phyloP scores from a whole-genome alignment of 2,113 vertebrate genomes.

The Lanius ludovicianus region DNA sequence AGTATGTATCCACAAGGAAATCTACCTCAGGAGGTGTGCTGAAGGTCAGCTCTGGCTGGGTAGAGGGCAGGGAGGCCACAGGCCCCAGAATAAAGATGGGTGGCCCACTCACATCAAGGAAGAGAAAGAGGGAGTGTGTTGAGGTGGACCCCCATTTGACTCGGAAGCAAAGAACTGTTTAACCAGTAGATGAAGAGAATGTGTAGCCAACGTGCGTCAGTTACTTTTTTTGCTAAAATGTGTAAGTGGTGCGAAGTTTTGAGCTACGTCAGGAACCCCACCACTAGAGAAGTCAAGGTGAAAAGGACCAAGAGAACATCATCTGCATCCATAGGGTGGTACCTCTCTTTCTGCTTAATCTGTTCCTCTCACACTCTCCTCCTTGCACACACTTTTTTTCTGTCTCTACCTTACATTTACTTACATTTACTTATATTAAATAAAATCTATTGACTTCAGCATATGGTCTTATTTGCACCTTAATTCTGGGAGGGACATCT shows the following conservation, averaged over 20 bases:
- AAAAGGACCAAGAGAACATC: background rate
- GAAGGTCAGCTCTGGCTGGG: background rate
- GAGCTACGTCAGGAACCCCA: rapidly evolving
- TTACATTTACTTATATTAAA: background rate
- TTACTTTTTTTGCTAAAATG: background rate
- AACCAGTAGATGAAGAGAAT: background rate
- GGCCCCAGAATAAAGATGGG: background rate
- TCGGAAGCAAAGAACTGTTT: background rate
- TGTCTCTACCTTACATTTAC: too few relatives aligned
- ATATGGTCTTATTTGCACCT: background rate
- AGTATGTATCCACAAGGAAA: background rate
- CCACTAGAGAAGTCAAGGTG: background rate
- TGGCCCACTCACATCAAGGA: background rate
- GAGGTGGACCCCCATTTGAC: background rate
- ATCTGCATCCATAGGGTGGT: background rate
- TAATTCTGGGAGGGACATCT: background rate
- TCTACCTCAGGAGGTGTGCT: background rate
- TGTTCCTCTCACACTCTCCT: background rate
- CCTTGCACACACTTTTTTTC: too few relatives aligned
- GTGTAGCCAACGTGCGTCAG: background rate
- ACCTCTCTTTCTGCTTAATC: background rate
- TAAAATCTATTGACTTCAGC: background rate
- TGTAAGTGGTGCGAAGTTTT: background rate
- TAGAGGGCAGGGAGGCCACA: rapidly evolving
- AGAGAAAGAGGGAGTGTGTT: background rate